Evolutionary conservation across 1,140 invertebrate species (phyloP).

Genomic region (Drosophila obscura): DNA sequence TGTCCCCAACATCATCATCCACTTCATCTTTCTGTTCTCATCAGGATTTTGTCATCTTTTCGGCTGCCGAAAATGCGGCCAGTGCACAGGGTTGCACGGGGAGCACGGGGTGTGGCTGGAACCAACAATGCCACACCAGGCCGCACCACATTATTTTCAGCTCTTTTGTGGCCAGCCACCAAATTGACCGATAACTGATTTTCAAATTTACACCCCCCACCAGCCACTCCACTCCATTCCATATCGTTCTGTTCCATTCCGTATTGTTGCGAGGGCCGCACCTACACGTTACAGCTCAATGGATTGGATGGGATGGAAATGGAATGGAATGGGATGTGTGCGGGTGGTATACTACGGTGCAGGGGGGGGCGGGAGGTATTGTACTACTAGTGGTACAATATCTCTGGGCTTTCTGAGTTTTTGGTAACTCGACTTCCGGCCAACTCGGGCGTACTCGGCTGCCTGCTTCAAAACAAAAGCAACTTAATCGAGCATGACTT

Average conservation of each 20-base stretch:
- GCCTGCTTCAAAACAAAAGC: constrained; percentile 56
- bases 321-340: not conserved
- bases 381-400: constrained; percentile 10
- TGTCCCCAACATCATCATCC: constrained; percentile 8
- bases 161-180: constrained; percentile 68
- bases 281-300: constrained; percentile 66
- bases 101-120: not conserved
- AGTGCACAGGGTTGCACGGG: not conserved
- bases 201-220: constrained; percentile 65
- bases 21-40: no score
- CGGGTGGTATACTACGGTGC: not conserved
- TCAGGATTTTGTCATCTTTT: constrained; percentile 49
- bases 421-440: constrained; percentile 76
- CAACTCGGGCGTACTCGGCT: not conserved
- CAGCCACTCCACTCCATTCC: not conserved
- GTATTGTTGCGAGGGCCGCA: constrained; percentile 40
- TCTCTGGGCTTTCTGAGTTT: constrained; percentile 50
- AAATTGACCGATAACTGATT: constrained; percentile 80
- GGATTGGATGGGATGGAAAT: constrained; percentile 4
- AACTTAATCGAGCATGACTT: constrained; percentile 83
- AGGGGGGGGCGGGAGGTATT: not conserved
- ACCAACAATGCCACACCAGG: constrained; percentile 71
- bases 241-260: no score
- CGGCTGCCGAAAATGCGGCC: constrained; percentile 16
- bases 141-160: constrained; percentile 70